phyloP scores from a whole-genome alignment of 2,888 invertebrate genomes.

The Cephus sareptanus region DNA sequence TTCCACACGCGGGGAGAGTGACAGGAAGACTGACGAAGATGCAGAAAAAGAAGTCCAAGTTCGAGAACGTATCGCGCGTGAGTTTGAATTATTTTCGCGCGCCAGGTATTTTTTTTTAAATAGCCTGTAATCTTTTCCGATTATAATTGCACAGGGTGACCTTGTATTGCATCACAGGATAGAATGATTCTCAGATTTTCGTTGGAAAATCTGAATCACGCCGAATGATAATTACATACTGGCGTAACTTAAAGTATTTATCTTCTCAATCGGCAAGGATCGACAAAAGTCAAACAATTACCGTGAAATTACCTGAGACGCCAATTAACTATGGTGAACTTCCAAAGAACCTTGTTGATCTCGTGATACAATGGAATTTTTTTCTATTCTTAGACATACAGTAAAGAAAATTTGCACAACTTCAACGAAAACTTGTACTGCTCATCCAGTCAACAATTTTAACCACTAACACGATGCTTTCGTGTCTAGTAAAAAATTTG shows the following conservation, averaged over 20 bases:
- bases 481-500: no score
- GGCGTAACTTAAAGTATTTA: neutral
- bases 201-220: neutral
- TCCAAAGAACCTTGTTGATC: neutral
- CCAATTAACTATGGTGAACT: neutral
- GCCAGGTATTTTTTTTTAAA: neutral
- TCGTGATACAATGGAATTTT: neutral
- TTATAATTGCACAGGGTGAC: neutral
- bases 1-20: neutral
- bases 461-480: no score
- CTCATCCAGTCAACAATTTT: neutral
- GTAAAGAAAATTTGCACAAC: neutral
- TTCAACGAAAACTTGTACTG: neutral
- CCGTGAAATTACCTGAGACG: neutral
- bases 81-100: neutral
- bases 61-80: neutral
- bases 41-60: neutral
- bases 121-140: neutral
- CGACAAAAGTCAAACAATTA: neutral
- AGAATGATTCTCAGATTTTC: neutral
- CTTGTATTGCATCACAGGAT: neutral
- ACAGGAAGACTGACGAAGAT: neutral
- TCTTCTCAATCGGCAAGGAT: neutral
- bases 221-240: neutral
- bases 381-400: neutral